A percentile compares a stretch with the other conserved stretches of the same genome.
phyloP scores from a whole-genome alignment of 1,140 invertebrate genomes.

The Akabosia matsudoensis region DNA sequence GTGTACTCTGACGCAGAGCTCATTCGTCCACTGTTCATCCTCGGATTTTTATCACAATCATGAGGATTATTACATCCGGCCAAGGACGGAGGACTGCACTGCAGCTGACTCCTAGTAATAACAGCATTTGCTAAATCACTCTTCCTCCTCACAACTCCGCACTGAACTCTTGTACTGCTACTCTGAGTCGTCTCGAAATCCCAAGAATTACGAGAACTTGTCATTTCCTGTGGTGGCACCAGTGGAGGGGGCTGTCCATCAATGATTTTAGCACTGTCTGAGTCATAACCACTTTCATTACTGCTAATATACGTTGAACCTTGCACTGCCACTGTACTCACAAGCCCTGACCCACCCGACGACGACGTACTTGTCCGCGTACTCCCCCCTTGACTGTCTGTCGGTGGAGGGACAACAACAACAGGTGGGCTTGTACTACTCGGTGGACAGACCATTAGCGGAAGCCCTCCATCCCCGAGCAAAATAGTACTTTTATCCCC shows the following conservation, averaged over 20 bases:
- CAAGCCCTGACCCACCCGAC: background rate
- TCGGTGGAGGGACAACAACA: background rate
- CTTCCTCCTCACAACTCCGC: slow-evolving; percentile 39
- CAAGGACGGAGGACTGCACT: background rate
- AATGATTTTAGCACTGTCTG: slow-evolving; percentile 40
- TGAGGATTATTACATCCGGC: background rate
- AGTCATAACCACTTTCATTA: slow-evolving; percentile 47
- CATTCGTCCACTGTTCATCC: too few species aligned
- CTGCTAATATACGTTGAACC: slow-evolving; percentile 31
- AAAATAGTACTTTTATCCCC: background rate
- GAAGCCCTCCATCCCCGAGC: background rate
- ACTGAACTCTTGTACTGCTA: slow-evolving; percentile 23
- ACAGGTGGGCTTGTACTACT: background rate
- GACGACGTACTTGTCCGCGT: background rate
- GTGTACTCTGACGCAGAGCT: background rate
- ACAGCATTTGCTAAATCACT: slow-evolving; percentile 41
- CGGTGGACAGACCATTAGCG: background rate
- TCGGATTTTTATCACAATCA: slow-evolving; percentile 12
- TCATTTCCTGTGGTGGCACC: background rate
- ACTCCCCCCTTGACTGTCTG: background rate
- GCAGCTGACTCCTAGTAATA: background rate
- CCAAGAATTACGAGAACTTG: slow-evolving; percentile 1
- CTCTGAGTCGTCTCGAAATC: background rate
- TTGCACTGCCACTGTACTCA: background rate
- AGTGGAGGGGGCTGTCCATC: background rate